Percentiles rank a stretch among this genome's conserved stretches.
phyloP scores from a whole-genome alignment of 2,888 invertebrate genomes.

The Scaptomyza reducta region DNA sequence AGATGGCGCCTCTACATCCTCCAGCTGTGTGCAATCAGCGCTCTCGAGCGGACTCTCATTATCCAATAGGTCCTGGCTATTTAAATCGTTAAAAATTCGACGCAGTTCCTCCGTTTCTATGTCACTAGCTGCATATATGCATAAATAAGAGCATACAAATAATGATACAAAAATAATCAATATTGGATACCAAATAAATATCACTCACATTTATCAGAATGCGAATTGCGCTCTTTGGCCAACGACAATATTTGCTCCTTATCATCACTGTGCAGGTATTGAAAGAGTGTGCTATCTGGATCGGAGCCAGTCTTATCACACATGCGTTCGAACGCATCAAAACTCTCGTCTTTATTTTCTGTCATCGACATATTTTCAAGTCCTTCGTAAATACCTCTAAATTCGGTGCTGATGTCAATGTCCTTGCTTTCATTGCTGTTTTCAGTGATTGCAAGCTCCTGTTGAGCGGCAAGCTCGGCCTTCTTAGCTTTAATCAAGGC shows the following conservation, averaged over 20 bases:
- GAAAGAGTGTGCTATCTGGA: slow-evolving; percentile 82
- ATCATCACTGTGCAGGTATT: slow-evolving; percentile 76
- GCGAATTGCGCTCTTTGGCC: slow-evolving; percentile 50
- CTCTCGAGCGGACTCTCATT: slow-evolving; percentile 67
- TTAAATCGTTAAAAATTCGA: slow-evolving; percentile 70
- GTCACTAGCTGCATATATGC: slow-evolving; percentile 38
- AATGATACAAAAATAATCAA: neutral
- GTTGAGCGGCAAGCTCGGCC: slow-evolving; percentile 16
- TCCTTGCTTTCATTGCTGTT: neutral
- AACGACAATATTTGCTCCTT: slow-evolving; percentile 63
- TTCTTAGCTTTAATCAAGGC: slow-evolving; percentile 35
- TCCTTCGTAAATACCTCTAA: neutral
- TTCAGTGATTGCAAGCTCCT: slow-evolving; percentile 5
- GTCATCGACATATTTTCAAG: neutral
- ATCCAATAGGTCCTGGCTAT: slow-evolving; percentile 50
- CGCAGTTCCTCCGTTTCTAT: slow-evolving; percentile 71
- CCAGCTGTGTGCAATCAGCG: slow-evolving; percentile 79
- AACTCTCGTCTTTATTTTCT: slow-evolving; percentile 71
- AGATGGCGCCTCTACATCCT: slow-evolving; percentile 82
- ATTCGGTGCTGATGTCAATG: neutral
- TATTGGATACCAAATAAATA: neutral
- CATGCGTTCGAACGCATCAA: slow-evolving; percentile 81
- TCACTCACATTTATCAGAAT: slow-evolving; percentile 36
- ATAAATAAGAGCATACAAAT: neutral
- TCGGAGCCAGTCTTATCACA: slow-evolving; percentile 83